A percentile compares a stretch with the other conserved stretches of the same genome.
phyloP scores from a whole-genome alignment of 2,113 vertebrate genomes.

The Acrocephalus kingi region DNA sequence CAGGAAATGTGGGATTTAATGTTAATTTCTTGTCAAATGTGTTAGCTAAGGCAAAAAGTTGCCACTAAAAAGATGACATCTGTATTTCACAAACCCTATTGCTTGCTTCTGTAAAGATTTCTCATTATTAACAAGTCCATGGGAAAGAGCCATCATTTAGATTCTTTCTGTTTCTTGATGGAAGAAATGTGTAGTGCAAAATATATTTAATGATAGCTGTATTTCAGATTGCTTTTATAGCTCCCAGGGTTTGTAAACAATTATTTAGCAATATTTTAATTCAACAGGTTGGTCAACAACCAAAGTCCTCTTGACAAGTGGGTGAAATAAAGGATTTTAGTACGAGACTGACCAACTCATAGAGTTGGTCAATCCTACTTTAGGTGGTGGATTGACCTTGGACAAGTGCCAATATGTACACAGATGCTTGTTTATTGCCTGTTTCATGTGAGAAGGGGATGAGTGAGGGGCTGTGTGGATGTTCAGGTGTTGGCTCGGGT shows the following conservation, averaged over 20 bases:
- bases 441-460: rapidly evolving
- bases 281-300: not conserved
- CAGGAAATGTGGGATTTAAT: not conserved
- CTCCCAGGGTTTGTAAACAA: not conserved
- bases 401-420: not conserved
- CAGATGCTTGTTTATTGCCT: not conserved
- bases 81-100: not conserved
- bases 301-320: not conserved
- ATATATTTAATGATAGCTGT: not conserved
- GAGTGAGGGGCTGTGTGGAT: not conserved
- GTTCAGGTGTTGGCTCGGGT: not conserved
- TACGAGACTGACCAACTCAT: not conserved
- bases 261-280: not conserved
- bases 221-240: not conserved
- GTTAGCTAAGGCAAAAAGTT: not conserved
- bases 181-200: not conserved
- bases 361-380: not conserved
- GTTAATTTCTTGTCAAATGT: not conserved
- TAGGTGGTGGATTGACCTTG: not conserved
- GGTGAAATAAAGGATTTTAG: not conserved
- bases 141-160: not conserved
- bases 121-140: not conserved
- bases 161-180: not conserved
- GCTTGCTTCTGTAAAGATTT: not conserved
- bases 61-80: not conserved